Base-by-base conservation (phyloP, 92 coral and sea anemone species). In the Actinostola sp. region DNA sequence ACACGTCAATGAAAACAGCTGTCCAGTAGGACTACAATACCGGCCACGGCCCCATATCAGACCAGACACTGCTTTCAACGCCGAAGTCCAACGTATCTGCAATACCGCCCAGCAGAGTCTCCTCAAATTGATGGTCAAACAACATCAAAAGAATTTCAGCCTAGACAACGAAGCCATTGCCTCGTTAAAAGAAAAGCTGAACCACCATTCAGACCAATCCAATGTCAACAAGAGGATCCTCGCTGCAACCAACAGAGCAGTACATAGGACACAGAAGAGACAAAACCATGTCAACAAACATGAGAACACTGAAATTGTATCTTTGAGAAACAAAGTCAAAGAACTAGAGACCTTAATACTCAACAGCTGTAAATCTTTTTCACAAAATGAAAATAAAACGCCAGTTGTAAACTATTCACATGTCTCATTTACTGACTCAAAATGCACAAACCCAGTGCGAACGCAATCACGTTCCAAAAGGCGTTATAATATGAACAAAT, bases 391-490 rank as follows among this genome's bases (percentile, higher is more conserved):
- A 1, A 27, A 56, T 34, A 72, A 72, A 32, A 72, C 12, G 11
- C 42, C 55, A 73, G 70, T 60, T 73, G 35, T n/a, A 45, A 45
- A 3, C n/a, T 46, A 73, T 24, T 14, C 35, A 61, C 17, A 2
- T 26, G 63, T 32, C 42, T 51, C 20, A 19, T 12, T 71, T 56
- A 71, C 50, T 71, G 77, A 51, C 66, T 71, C 66, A 9, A 35
- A 72, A 17, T 52, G 55, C 72, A 66, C n/a, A 61, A n/a, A n/a
- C n/a, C n/a, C n/a, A n/a, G n/a, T n/a, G n/a, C n/a, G n/a, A n/a
- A n/a, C n/a, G 6, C 23, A 34, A 16, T 27, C 42, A 61, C 69
- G 63, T 43, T 31, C 50, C 0, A 12, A 0, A 5, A 55, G 48
- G 14, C 67, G 66, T 20, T 27, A 38, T 28, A 45, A 27, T 13